Conservation (phyloP, 2,113 vertebrate species). For the Pleuronectes platessa region DNA sequence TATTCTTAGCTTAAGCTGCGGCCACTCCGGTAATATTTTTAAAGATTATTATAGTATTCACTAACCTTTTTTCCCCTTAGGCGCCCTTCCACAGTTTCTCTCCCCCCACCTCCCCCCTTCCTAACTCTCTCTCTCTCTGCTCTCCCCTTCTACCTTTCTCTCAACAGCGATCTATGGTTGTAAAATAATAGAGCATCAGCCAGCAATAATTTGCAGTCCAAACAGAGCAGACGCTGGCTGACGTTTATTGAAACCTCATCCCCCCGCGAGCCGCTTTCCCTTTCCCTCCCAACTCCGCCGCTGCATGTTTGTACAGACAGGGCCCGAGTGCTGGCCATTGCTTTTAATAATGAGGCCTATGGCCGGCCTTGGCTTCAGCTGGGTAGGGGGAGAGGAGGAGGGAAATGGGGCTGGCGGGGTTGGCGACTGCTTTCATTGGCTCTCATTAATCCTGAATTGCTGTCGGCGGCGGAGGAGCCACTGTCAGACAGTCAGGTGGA, state of each 20-base stretch:
- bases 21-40: slow-evolving; percentile 81
- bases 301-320: slow-evolving; percentile 93
- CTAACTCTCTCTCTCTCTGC: slow-evolving; percentile 81
- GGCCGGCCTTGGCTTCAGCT: slow-evolving; percentile 88
- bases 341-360: slow-evolving; percentile 93
- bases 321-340: slow-evolving; percentile 89
- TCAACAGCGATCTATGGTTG: slow-evolving; percentile 92
- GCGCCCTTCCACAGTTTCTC: slow-evolving; percentile 80
- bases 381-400: slow-evolving; percentile 76
- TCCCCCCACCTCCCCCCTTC: slow-evolving; percentile 38
- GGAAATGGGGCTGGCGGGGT: slow-evolving; percentile 63
- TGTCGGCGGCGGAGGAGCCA: slow-evolving; percentile 44
- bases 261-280: slow-evolving; percentile 86
- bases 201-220: slow-evolving; percentile 99
- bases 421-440: slow-evolving; percentile 66
- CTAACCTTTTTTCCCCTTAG: slow-evolving; percentile 87
- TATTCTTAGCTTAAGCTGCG: slow-evolving; percentile 81
- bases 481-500: slow-evolving; percentile 54
- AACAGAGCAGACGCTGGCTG: slow-evolving; percentile 95
- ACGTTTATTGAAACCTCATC: slow-evolving; percentile 99
- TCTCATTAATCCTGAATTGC: slow-evolving; percentile 65
- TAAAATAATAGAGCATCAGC: slow-evolving; percentile 96
- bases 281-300: slow-evolving; percentile 79
- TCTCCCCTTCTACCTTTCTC: slow-evolving; percentile 82
- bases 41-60: slow-evolving; percentile 87